A percentile compares a stretch with the other conserved stretches of the same genome.
These are phyloP conservation scores for Limenitis camilla DNA, from an alignment of 2,888 invertebrate genomes.

Conservation along the genomic window DNA sequence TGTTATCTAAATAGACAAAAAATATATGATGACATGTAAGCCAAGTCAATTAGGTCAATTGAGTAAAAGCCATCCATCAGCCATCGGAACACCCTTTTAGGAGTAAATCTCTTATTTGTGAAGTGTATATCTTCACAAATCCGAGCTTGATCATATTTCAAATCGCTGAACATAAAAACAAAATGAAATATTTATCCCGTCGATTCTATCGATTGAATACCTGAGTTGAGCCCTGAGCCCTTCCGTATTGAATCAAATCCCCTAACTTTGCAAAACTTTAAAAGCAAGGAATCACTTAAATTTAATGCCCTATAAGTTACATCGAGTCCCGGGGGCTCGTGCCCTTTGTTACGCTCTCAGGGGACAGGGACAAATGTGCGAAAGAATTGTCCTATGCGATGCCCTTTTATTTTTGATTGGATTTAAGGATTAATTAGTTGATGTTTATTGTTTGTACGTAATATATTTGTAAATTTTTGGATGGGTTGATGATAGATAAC, in stretches of 20 bases:
- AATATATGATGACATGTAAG: too few species aligned
- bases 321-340: constrained; percentile 35
- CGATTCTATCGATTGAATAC: constrained; percentile 7
- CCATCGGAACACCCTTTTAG: too few species aligned
- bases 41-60: too few species aligned
- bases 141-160: neutral
- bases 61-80: too few species aligned
- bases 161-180: neutral
- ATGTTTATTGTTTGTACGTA: neutral
- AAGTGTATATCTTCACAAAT: neutral
- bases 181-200: constrained; percentile 8
- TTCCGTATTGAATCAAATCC: constrained; percentile 22
- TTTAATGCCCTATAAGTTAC: constrained; percentile 65
- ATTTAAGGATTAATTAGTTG: constrained; percentile 7
- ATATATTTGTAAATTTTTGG: neutral
- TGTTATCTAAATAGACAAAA: too few species aligned
- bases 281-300: constrained; percentile 66
- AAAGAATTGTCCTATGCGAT: constrained; percentile 30
- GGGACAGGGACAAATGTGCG: constrained; percentile 48
- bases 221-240: constrained; percentile 14
- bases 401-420: constrained; percentile 19
- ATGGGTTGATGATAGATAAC: too few species aligned
- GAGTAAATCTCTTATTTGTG: too few species aligned
- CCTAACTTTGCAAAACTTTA: constrained; percentile 41
- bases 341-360: constrained; percentile 49